Base-by-base conservation (phyloP, 2,888 invertebrate genomes). In the Chrysodeixis includens region DNA sequence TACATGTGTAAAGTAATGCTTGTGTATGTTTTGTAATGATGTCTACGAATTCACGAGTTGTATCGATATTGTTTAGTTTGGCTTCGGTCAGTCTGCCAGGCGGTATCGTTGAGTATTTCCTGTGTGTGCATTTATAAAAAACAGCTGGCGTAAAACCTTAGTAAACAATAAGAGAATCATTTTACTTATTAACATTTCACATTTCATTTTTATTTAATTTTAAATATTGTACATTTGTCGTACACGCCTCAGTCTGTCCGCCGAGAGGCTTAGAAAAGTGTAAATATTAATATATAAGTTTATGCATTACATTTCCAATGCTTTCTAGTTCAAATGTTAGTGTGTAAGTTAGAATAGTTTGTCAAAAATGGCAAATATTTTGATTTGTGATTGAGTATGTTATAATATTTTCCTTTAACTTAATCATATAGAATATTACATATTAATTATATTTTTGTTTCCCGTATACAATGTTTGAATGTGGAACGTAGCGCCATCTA, bases 301-400 rank as follows among this genome's bases (percentile, higher is more conserved):
- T 79, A 85, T 85, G 88, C 85, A 77, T 84, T 86, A 87, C 85
- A 86, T 90, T 92, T 92, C 91, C 92, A 91, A 90, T 89, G 90
- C 90, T 91, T 90, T 86, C 84, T 87, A 89, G 87, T 90, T 88
- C 87, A 89, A 90, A 87, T 83, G 76, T 79, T 87, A 88, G 81
- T 62, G 68, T 69, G 20, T 86, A 84, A 86, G 84, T 74, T 82
- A 79, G 69, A 72, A 57, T 83, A 81, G 66, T 74, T 69, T 69
- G 74, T 75, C 72, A 64, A 53, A 67, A 67, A 75, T 68, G 80
- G 77, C 66, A 76, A 79, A 77, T 76, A 77, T 78, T 83, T 49
- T 46, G 40, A 83, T 87, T 88, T 90, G 82, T 83, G 82, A 83
- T 83, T 83, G 68, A 67, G 55, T 79, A 79, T 67, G 58, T 71